Percentiles rank a stretch among this genome's conserved stretches.
phyloP scores from a whole-genome alignment of 2,113 vertebrate genomes.

The Echinops telfairi region DNA sequence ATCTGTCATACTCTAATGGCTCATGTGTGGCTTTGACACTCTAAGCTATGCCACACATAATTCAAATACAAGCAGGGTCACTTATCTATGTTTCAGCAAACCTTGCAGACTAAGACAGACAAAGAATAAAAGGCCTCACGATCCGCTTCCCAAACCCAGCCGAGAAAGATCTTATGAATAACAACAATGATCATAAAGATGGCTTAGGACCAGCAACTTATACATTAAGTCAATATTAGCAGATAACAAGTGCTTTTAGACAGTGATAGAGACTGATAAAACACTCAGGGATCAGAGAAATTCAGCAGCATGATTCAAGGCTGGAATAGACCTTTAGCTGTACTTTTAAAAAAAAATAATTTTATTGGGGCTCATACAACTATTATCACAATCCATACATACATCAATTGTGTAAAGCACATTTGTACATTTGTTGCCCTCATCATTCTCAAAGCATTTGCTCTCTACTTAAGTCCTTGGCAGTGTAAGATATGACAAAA shows the following conservation, averaged over 20 bases:
- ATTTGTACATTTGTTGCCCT: too few relatives aligned
- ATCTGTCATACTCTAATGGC: not conserved
- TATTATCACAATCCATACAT: too few relatives aligned
- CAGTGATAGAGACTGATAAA: not conserved
- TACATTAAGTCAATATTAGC: not conserved
- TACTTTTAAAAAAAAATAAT: too few relatives aligned
- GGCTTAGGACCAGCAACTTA: not conserved
- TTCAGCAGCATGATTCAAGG: not conserved
- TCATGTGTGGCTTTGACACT: not conserved
- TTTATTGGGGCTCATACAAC: too few relatives aligned
- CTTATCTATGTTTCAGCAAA: not conserved
- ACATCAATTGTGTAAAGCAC: too few relatives aligned
- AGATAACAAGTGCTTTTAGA: not conserved
- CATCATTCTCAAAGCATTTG: too few relatives aligned
- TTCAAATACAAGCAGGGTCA: not conserved
- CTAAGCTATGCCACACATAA: not conserved
- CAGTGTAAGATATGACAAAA: too few relatives aligned
- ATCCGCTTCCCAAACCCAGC: not conserved
- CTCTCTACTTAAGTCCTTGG: too few relatives aligned
- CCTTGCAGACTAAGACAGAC: not conserved
- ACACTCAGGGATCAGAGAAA: not conserved
- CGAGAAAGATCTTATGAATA: not conserved
- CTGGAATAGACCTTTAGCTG: not conserved
- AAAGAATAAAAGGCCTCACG: not conserved
- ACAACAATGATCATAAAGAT: not conserved